Evolutionary conservation across 2,888 invertebrate genomes (phyloP).

Genomic region (Drosophila multiciliata): DNA sequence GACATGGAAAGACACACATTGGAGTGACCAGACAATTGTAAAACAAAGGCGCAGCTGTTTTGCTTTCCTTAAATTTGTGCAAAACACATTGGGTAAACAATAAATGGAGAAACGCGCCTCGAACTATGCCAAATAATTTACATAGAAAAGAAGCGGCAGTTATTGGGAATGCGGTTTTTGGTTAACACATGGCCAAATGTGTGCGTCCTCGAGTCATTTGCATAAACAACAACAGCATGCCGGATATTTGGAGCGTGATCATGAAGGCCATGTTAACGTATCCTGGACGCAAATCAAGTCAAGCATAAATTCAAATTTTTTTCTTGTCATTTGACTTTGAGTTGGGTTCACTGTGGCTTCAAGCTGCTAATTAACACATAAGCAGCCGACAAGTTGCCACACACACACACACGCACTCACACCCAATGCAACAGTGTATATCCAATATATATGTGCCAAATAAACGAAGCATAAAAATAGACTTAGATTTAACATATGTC

Average conservation of each 20-base stretch:
- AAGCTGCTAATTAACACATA: conserved; percentile 75
- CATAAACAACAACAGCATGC: conserved; percentile 66
- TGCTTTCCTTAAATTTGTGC: conserved; percentile 13
- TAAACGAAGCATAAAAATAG: conserved; percentile 17
- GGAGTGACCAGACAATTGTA: conserved; percentile 60
- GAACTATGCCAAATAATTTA: conserved; percentile 76
- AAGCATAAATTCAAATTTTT: conserved; percentile 77
- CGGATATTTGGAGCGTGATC: conserved; percentile 34
- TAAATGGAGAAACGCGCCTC: conserved; percentile 73
- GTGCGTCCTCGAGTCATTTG: conserved; percentile 50
- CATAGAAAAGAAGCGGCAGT: conserved; percentile 18
- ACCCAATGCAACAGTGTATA: background rate
- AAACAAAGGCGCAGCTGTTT: conserved; percentile 48
- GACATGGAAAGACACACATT: conserved; percentile 17
- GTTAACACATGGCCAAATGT: conserved; percentile 29
- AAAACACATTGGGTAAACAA: conserved; percentile 60
- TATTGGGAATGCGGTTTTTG: conserved; percentile 20
- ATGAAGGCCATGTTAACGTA: conserved; percentile 37
- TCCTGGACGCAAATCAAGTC: conserved; percentile 58
- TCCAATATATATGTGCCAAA: conserved; percentile 37
- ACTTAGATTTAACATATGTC: conserved; percentile 10
- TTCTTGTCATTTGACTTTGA: conserved; percentile 61
- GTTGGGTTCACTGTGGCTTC: conserved; percentile 44
- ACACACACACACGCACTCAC: background rate
- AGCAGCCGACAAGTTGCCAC: conserved; percentile 51